A percentile compares a stretch with the other conserved stretches of the same genome.
phyloP scores from a whole-genome alignment of 2,888 invertebrate species.

The Stenurella melanura region DNA sequence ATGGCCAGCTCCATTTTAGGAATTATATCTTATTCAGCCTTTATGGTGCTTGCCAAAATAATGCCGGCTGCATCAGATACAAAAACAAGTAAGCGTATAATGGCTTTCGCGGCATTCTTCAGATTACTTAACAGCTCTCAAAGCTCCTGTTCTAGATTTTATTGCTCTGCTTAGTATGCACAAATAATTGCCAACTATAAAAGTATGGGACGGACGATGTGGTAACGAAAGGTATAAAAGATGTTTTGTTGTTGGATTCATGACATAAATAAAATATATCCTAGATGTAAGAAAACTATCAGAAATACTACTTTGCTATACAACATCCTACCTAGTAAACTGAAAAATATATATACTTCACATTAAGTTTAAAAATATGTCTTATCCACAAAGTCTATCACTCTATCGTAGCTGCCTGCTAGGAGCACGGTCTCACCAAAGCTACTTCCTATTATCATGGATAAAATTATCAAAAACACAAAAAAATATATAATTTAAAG shows the following conservation, averaged over 20 bases:
- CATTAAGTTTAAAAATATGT: too few species aligned
- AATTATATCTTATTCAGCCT: not conserved
- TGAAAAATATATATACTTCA: too few species aligned
- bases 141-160: not conserved
- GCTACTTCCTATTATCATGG: too few species aligned
- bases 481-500: too few species aligned
- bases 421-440: too few species aligned
- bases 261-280: too few species aligned
- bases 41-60: constrained; percentile 1
- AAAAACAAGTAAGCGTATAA: not conserved
- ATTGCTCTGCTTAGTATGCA: not conserved
- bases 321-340: too few species aligned
- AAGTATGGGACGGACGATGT: not conserved
- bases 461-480: too few species aligned
- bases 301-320: too few species aligned
- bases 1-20: not conserved
- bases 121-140: not conserved
- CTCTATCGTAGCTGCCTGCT: too few species aligned
- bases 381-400: too few species aligned
- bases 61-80: not conserved
- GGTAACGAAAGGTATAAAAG: not conserved
- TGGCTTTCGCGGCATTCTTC: not conserved
- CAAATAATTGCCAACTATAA: not conserved
- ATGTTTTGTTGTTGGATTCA: not conserved
- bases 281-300: too few species aligned